A percentile compares a stretch with the other conserved stretches of the same genome.
phyloP scores from a whole-genome alignment of 1,140 invertebrate species.

The Atta cephalotes region DNA sequence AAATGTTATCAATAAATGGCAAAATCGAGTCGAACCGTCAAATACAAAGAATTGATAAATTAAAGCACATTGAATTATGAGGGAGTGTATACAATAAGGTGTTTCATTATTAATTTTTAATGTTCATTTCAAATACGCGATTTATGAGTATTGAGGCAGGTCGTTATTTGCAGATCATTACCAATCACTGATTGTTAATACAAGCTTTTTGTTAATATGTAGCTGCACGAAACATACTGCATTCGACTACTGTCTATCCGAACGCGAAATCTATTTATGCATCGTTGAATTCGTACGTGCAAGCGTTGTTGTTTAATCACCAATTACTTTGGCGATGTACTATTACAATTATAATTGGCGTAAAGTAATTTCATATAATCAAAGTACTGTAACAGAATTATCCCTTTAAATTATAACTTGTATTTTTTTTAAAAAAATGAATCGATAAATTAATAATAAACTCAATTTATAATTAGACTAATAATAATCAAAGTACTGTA shows the following conservation, averaged over 20 bases:
- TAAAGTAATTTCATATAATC: not conserved
- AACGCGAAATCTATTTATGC: conserved; percentile 58
- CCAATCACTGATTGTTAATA: conserved; percentile 54
- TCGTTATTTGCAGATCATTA: conserved; percentile 36
- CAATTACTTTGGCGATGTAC: conserved; percentile 52
- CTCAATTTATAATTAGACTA: not conserved
- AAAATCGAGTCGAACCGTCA: conserved; percentile 13
- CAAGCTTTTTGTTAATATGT: conserved; percentile 53
- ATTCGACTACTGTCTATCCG: conserved; percentile 49
- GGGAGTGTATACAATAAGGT: conserved; percentile 1
- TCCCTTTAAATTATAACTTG: not conserved
- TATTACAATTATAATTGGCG: conserved; percentile 6
- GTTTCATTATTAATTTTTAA: conserved; percentile 48
- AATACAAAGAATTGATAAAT: conserved; percentile 42
- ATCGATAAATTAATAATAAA: not conserved
- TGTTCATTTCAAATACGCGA: conserved; percentile 11
- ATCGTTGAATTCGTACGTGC: conserved; percentile 47
- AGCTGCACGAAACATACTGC: conserved; percentile 38
- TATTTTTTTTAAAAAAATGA: not conserved
- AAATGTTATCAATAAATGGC: not conserved
- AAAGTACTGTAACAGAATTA: not conserved
- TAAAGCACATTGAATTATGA: not conserved
- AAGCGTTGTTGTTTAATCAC: conserved; percentile 52
- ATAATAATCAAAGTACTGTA: not conserved
- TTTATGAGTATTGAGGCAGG: conserved; percentile 51